These are phyloP conservation scores for Rhogogaster chlorosoma DNA, from an alignment of 2,888 invertebrate genomes.

Conservation along the genomic window DNA sequence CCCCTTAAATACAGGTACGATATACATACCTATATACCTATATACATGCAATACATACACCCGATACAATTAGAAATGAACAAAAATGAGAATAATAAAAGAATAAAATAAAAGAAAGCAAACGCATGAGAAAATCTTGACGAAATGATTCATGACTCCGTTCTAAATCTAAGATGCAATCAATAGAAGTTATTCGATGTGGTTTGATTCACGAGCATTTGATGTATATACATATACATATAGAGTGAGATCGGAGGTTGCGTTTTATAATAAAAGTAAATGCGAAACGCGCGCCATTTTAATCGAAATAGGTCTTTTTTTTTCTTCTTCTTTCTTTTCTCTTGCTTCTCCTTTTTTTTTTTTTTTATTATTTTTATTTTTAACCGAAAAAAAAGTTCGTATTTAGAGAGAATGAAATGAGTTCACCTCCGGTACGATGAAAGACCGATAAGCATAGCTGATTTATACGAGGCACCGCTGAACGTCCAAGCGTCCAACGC, in stretches of 20 bases:
- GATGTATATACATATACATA: not conserved
- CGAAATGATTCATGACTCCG: not conserved
- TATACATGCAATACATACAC: not conserved
- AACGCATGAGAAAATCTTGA: not conserved
- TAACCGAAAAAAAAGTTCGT: constrained; percentile 67
- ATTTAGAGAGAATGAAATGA: constrained; percentile 77
- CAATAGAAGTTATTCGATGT: not conserved
- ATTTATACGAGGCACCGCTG: constrained; percentile 74
- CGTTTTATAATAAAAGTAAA: constrained; percentile 75
- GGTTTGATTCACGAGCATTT: not conserved
- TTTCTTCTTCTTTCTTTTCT: not conserved
- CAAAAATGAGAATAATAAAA: not conserved
- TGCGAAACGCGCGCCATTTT: constrained; percentile 76
- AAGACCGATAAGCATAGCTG: constrained; percentile 78
- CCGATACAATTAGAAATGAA: not conserved
- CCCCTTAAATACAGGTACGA: not conserved
- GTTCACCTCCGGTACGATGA: constrained; percentile 76
- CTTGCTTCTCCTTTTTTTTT: constrained; percentile 58
- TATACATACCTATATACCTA: too few species aligned
- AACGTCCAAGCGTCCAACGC: constrained; percentile 64
- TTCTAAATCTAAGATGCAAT: not conserved
- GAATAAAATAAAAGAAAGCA: not conserved
- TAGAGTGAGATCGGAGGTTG: constrained; percentile 57
- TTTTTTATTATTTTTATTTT: not conserved
- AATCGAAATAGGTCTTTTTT: constrained; percentile 77